Base-by-base conservation (phyloP, 2,797 vertebrate species). In the Pelobates cultripes region DNA sequence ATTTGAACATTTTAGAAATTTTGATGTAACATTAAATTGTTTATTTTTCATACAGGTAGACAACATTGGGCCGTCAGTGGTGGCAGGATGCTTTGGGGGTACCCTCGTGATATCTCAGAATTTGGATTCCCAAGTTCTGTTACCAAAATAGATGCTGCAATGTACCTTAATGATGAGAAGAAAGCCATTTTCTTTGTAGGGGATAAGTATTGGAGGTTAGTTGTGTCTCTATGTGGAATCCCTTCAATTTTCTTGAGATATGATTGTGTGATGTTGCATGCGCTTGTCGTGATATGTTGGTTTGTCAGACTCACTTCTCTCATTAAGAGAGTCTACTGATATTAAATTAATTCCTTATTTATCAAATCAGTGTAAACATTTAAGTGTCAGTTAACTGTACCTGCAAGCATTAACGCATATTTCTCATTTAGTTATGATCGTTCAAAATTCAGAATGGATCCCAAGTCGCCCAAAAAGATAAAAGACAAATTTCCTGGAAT, bases 31-130 rank as follows among this genome's bases (percentile, higher is more conserved):
- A 2, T 28, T 28, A 28, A 51, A 51, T 57, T 12, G 13, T 57
- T 12, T 57, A 57, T 57, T 57, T 57, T 57, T 57, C 47, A 6
- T 14, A 75, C 81, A 94, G 93, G 93, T 60, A 94, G 93, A 79
- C 86, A 67, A 53, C 91, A 93, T 90, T 94, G 93, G 92, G 92
- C 92, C 53, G 84, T 95, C 70, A 93, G 92, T 51, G 92, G 93
- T 2, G 93, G 92, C 8, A 71, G 61, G 73, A 73, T 94, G 42
- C 88, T 94, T 73, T 76, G 89, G 0, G 93, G 92, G 63, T 94
- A 93, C 75, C 93, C 92, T 0, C 93, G 92, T 85, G 94, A 93
- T 84, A 93, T 95, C 51, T 90, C 91, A 85, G 90, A 87, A 60
- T 90, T 95, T 4, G 93, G 92, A 41, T 91, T 95, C 28, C 94